Conservation (phyloP, 2,113 vertebrate genomes). For the Sterna hirundo region DNA sequence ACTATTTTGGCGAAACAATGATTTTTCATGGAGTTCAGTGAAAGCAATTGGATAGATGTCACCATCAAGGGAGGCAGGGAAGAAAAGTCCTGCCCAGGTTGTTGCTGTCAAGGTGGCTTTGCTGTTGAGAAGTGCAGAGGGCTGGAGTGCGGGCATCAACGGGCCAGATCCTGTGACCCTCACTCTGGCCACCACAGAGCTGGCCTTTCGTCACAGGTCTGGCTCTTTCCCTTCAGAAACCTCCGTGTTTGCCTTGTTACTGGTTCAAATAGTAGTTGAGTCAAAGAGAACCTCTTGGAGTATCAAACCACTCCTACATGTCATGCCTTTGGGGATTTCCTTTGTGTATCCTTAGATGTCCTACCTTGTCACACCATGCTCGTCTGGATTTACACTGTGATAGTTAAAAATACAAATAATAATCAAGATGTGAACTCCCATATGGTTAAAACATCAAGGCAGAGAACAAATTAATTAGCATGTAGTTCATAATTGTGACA, state of each 20-base stretch:
- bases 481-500: slow-evolving; percentile 45
- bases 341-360: not conserved
- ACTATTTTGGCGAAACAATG: not conserved
- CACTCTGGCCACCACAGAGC: not conserved
- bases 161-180: accelerated
- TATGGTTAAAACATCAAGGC: not conserved
- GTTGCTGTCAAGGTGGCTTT: not conserved
- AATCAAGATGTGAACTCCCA: not conserved
- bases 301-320: not conserved
- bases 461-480: slow-evolving; percentile 36
- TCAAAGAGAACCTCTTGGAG: not conserved
- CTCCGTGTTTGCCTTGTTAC: not conserved
- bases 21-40: not conserved
- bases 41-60: not conserved
- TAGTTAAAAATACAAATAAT: not conserved
- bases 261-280: not conserved
- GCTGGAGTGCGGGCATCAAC: accelerated
- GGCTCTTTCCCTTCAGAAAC: not conserved
- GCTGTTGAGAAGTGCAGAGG: not conserved
- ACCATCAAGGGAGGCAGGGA: accelerated
- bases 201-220: not conserved
- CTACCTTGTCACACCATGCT: accelerated
- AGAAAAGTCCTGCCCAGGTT: not conserved
- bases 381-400: not conserved
- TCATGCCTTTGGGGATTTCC: not conserved